Base-by-base conservation (phyloP, 2,888 invertebrate genomes). In the Suillia variegata region DNA sequence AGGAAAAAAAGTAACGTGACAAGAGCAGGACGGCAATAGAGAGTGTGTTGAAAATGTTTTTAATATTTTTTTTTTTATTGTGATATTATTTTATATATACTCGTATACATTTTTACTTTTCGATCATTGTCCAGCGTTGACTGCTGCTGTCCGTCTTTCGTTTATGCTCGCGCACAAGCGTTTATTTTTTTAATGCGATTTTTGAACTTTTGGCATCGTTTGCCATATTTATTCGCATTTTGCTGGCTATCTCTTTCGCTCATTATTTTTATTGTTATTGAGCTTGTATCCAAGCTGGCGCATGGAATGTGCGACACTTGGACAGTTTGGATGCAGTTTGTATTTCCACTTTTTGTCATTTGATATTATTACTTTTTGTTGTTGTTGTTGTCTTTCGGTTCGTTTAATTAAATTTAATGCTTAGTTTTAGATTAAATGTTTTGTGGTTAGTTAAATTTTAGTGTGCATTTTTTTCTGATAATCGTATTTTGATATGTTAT, bases 171-270 rank as follows among this genome's bases (percentile, higher is more conserved):
- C 6, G 31, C 31, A 12, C 5, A 31, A 31, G 31, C 31, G 31
- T 8, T n/a, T n/a, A n/a, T n/a, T 22, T 15, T 17, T 34, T 52
- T 34, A 34, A 52, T 52, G 52, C 18, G 52, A 34, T 52, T 52
- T 33, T 52, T 52, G 38, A 52, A 52, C 34, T 52, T 18, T 50
- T 50, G 13, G 1, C 12, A 24, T 38, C n/a, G n/a, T 38, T 38
- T n/a, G 31, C 31, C 48, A 20, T 24, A 1, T 26, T 8, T 26
- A 3, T 22, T 20, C 1, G n/a, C 38, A n/a, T n/a, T n/a, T n/a
- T n/a, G 6, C 38, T 38, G 13, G 26, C 6, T 26, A 26, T 8
- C 38, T 38, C n/a, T 8, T 38, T 38, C 10, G 38, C 38, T 38
- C n/a, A n/a, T 38, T 38, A 38, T 38, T 38, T 8, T 38, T 38